Percentiles rank a stretch among this genome's conserved stretches.
phyloP scores from a whole-genome alignment of 2,113 vertebrate genomes.

The Astur gentilis region DNA sequence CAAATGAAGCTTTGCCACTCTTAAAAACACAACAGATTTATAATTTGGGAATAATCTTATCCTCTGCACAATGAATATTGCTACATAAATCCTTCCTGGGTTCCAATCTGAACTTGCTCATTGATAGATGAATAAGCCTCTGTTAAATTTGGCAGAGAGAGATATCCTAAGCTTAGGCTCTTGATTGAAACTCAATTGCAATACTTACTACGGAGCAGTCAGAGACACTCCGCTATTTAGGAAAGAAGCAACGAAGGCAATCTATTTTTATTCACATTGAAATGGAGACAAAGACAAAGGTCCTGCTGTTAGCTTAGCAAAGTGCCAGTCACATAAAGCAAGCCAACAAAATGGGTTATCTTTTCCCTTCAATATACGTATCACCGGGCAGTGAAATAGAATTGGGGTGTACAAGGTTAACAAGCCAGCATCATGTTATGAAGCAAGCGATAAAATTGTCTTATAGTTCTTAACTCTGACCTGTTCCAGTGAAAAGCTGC shows the following conservation, averaged over 20 bases:
- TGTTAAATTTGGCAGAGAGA: constrained; percentile 31
- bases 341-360: neutral
- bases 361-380: neutral
- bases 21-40: neutral
- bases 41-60: neutral
- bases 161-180: constrained; percentile 19
- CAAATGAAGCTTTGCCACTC: neutral
- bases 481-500: constrained; percentile 86
- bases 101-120: neutral
- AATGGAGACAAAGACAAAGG: constrained; percentile 37
- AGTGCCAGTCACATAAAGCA: constrained; percentile 13
- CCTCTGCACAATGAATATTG: neutral
- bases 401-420: constrained; percentile 69
- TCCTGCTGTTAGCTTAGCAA: neutral
- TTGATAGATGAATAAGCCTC: constrained; percentile 11
- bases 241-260: neutral
- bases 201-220: neutral
- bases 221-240: neutral
- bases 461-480: constrained; percentile 82
- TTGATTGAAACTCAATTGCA: constrained; percentile 51
- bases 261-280: constrained; percentile 41
- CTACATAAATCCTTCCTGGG: neutral
- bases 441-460: constrained; percentile 76
- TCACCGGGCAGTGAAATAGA: neutral
- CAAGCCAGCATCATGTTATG: constrained; percentile 68